These are phyloP conservation scores for Sebastes oblongus DNA, from an alignment of 2,797 vertebrate genomes.

Conservation along the genomic window DNA sequence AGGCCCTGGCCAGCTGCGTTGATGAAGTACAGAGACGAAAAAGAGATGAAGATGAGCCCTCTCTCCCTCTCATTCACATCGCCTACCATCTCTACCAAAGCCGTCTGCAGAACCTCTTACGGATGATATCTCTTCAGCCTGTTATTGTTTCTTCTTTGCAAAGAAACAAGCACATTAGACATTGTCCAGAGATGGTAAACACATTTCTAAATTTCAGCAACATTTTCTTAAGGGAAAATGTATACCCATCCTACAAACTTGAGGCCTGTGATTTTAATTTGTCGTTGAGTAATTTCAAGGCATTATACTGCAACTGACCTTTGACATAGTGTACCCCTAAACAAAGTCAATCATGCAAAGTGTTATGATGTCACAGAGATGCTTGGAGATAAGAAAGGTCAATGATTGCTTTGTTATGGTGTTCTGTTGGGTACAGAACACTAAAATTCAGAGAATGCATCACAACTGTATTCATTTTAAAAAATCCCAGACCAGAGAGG, in stretches of 20 bases:
- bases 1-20: slow-evolving; percentile 44
- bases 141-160: slow-evolving; percentile 22
- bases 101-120: slow-evolving; percentile 74
- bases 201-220: neutral
- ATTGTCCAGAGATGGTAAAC: slow-evolving; percentile 54
- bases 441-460: no score
- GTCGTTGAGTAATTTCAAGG: neutral
- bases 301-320: neutral
- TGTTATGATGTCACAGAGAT: neutral
- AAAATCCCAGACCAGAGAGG: no score
- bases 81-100: slow-evolving; percentile 27
- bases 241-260: neutral
- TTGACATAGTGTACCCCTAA: neutral
- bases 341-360: neutral
- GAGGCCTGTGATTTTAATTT: neutral
- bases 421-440: neutral
- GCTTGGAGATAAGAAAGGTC: neutral
- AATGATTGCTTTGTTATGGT: neutral
- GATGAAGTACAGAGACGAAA: slow-evolving; percentile 20
- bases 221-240: neutral
- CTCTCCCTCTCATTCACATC: slow-evolving; percentile 39
- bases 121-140: slow-evolving; percentile 45
- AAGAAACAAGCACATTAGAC: slow-evolving; percentile 2
- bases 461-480: no score
- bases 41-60: neutral